Conservation (phyloP, 2,797 vertebrate species). For the Chaenodraco wilsoni region DNA sequence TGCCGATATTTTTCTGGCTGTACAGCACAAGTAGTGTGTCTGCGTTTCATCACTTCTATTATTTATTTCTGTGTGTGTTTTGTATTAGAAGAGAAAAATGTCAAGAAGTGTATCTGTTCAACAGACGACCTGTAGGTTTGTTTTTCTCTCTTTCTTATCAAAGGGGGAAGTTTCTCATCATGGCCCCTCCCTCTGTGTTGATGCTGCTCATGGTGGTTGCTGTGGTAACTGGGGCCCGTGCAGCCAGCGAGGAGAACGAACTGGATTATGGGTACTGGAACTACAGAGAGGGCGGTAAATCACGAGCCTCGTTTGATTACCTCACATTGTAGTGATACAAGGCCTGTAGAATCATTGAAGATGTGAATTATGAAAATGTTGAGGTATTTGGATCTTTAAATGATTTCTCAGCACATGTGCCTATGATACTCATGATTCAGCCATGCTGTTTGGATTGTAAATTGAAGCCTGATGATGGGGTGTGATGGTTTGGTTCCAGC, state of each 20-base stretch:
- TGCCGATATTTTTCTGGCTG: neutral
- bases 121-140: neutral
- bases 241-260: constrained; percentile 76
- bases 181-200: constrained; percentile 68
- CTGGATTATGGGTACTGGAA: constrained; percentile 86
- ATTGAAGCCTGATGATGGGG: constrained; percentile 29
- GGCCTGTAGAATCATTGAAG: constrained; percentile 43
- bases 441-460: constrained; percentile 8
- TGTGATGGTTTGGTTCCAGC: constrained; percentile 68
- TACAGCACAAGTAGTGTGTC: neutral
- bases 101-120: neutral
- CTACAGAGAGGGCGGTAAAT: constrained; percentile 88
- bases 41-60: constrained; percentile 11
- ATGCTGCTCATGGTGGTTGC: constrained; percentile 70
- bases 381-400: constrained; percentile 1
- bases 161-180: constrained; percentile 37
- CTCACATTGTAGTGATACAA: constrained; percentile 15
- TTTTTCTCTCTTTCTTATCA: constrained; percentile 8
- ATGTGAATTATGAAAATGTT: neutral
- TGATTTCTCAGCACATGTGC: constrained; percentile 12
- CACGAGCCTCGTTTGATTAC: constrained; percentile 49
- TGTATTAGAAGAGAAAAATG: neutral
- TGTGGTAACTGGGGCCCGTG: constrained; percentile 62
- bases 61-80: constrained; percentile 16
- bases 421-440: constrained; percentile 11